Percentiles rank a stretch among this genome's conserved stretches.
Evolutionary conservation across 1,140 invertebrate species (phyloP).

Genomic region (Pollicipes pollicipes): DNA sequence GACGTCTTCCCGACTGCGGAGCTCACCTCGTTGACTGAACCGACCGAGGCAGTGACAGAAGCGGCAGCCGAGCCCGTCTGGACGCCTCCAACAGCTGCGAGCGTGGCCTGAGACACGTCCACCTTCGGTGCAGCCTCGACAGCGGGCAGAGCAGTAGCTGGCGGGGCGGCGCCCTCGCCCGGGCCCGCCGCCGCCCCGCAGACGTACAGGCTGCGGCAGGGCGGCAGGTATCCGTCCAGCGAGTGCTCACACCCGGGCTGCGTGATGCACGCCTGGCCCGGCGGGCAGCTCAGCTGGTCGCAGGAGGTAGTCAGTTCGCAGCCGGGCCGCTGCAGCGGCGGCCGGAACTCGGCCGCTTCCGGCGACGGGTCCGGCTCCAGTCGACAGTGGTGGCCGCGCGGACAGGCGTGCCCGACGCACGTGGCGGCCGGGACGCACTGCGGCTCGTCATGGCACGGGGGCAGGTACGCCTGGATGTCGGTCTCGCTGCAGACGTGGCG

Average conservation of each 20-base stretch:
- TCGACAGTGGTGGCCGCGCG: neutral
- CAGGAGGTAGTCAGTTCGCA: neutral
- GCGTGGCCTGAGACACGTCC: neutral
- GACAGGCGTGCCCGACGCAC: neutral
- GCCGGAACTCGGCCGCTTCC: neutral
- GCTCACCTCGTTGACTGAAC: no score
- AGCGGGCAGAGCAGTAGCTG: no score
- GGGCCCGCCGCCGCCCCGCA: neutral
- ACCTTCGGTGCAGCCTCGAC: no score
- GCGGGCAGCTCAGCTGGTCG: neutral
- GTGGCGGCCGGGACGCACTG: neutral
- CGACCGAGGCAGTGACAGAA: no score
- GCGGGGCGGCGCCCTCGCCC: no score
- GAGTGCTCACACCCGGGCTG: neutral
- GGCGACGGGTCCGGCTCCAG: neutral
- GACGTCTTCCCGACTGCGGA: no score
- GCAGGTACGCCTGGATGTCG: neutral
- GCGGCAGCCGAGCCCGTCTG: neutral
- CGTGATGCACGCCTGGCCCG: neutral
- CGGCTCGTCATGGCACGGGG: neutral
- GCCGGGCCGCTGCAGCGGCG: neutral
- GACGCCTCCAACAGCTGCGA: no score
- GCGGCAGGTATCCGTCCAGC: neutral
- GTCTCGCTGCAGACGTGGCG: neutral
- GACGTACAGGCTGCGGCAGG: neutral